These are phyloP conservation scores for Pseudorectes ferrugineus DNA, from an alignment of 2,113 vertebrate genomes.

Conservation along the genomic window DNA sequence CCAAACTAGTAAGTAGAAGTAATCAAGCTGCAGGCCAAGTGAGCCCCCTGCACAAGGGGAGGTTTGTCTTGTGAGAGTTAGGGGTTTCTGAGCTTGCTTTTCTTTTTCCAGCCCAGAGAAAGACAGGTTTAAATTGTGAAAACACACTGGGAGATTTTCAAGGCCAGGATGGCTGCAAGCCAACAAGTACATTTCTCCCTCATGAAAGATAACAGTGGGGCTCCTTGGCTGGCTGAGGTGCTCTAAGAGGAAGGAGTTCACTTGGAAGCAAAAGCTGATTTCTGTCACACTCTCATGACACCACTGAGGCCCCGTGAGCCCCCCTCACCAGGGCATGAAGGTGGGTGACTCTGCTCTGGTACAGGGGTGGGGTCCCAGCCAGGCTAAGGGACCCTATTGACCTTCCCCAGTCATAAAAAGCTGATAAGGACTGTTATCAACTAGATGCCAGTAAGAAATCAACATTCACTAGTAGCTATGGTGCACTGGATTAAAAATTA, in stretches of 20 bases:
- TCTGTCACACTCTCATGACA: background rate
- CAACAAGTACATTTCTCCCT: background rate
- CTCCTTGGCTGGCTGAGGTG: background rate
- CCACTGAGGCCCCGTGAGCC: rapidly evolving
- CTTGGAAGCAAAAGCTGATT: background rate
- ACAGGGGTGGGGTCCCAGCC: rapidly evolving
- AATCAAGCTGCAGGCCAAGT: background rate
- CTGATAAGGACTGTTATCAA: background rate
- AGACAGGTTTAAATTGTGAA: background rate
- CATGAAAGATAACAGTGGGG: background rate
- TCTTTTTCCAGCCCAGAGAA: background rate
- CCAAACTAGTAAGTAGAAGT: background rate
- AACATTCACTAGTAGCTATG: background rate
- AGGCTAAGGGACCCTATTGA: background rate
- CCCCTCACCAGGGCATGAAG: rapidly evolving
- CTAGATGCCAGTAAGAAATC: background rate
- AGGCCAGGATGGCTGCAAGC: background rate
- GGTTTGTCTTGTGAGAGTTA: background rate
- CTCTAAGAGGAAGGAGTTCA: background rate
- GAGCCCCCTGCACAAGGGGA: background rate
- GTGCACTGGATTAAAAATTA: background rate
- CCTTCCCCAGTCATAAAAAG: background rate
- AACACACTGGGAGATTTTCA: background rate
- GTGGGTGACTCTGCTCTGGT: rapidly evolving
- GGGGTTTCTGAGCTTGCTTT: background rate